Conservation (phyloP, 1,140 invertebrate species). For the Zaprionus gabonicus region DNA sequence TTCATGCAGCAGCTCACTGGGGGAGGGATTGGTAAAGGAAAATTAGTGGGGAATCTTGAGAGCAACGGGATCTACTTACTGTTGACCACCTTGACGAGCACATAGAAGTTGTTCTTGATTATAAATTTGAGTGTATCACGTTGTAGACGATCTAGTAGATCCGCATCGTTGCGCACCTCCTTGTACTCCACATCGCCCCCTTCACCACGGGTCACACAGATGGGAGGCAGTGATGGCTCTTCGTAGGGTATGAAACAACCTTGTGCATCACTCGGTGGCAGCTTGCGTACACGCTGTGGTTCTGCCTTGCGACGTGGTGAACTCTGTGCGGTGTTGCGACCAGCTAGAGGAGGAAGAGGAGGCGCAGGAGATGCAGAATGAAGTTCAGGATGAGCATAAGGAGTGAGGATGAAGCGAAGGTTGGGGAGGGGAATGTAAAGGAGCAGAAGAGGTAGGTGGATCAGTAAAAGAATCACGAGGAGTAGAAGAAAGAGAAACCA, state of each 20-base stretch:
- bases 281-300: conserved; percentile 50
- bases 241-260: conserved; percentile 87
- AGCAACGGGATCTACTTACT: conserved; percentile 86
- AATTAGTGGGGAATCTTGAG: background rate
- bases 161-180: conserved; percentile 85
- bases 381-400: no score
- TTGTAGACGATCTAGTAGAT: conserved; percentile 86
- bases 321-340: conserved; percentile 50
- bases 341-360: conserved; percentile 24
- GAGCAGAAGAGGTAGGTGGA: no score
- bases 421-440: no score
- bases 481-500: background rate
- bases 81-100: conserved; percentile 91
- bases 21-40: background rate
- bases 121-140: conserved; percentile 90
- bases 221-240: conserved; percentile 86
- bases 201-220: conserved; percentile 58
- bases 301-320: conserved; percentile 73
- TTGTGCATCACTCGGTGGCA: conserved; percentile 85
- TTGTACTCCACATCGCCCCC: conserved; percentile 86
- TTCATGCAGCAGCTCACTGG: conserved; percentile 94
- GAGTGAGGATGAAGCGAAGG: no score
- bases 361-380: no score
- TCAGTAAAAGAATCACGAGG: no score
- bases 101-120: conserved; percentile 91